Base-by-base conservation (phyloP, 2,888 invertebrate species). In the Platypus cylindrus region DNA sequence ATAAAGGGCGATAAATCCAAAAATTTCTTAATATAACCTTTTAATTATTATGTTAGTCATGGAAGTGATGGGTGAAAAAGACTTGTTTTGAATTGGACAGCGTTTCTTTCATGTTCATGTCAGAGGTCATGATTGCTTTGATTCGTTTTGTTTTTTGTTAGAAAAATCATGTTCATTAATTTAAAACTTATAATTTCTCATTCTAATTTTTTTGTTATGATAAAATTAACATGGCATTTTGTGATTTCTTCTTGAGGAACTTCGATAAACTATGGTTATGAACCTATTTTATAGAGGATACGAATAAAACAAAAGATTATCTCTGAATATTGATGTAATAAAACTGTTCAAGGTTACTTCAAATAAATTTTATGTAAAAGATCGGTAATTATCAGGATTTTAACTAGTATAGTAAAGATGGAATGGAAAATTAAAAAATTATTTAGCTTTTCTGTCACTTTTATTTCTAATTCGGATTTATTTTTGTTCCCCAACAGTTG, bases 121-220 rank as follows among this genome's bases (percentile, higher is more conserved):
- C 51, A 51, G 49, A 50, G 49, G 51, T 51, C 50, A 49, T 44
- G 46, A 50, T 49, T 48, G 42, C 44, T 45, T 45, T 43, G 44
- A 38, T 46, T 48, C 45, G 45, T 48, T 36, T 37, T n/a, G n/a
- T n/a, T n/a, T n/a, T n/a, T n/a, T n/a, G n/a, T n/a, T n/a, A n/a
- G n/a, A n/a, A n/a, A n/a, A n/a, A n/a, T n/a, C n/a, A n/a, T n/a
- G n/a, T n/a, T n/a, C n/a, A n/a, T n/a, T n/a, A n/a, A n/a, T n/a
- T n/a, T n/a, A n/a, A n/a, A n/a, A n/a, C n/a, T n/a, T n/a, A n/a
- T n/a, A n/a, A n/a, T n/a, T n/a, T n/a, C n/a, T n/a, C n/a, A n/a
- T n/a, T n/a, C n/a, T n/a, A n/a, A n/a, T n/a, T n/a, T n/a, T n/a
- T n/a, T n/a, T n/a, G n/a, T n/a, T n/a, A n/a, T n/a, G n/a, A n/a